These are phyloP conservation scores for Lepilemur septentrionalis DNA, from an alignment of 2,797 vertebrate species.

Conservation along the genomic window DNA sequence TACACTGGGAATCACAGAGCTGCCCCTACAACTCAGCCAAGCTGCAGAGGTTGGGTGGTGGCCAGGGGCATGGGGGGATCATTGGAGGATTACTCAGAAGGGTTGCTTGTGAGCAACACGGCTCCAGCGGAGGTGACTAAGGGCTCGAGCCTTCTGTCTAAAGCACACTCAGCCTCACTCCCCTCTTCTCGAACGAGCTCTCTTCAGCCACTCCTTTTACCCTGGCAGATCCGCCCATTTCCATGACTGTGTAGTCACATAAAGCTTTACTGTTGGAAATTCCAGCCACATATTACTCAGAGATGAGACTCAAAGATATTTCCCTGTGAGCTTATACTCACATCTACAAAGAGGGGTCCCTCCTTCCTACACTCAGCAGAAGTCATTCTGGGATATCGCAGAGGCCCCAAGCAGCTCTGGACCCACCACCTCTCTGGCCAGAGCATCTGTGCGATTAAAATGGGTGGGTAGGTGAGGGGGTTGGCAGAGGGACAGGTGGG, in stretches of 20 bases:
- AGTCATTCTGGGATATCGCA: not conserved
- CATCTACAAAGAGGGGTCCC: not conserved
- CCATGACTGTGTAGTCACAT: not conserved
- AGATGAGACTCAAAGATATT: not conserved
- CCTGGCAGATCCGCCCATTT: accelerated
- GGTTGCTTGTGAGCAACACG: too few species aligned
- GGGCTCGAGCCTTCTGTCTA: not conserved
- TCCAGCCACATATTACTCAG: not conserved
- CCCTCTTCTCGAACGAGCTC: not conserved
- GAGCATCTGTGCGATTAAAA: not conserved
- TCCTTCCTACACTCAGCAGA: not conserved
- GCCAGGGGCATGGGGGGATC: not conserved
- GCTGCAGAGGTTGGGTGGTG: not conserved
- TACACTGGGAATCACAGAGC: not conserved
- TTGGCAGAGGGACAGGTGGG: not conserved
- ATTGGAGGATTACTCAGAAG: not conserved
- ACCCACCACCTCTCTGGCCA: not conserved
- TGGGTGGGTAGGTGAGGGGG: accelerated
- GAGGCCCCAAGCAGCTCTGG: not conserved
- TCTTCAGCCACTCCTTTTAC: not conserved
- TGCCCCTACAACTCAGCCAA: not conserved
- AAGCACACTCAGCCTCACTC: not conserved
- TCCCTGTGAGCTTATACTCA: not conserved
- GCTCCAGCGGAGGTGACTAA: not conserved
- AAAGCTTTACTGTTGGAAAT: not conserved